phyloP scores from a whole-genome alignment of 2,113 vertebrate genomes.

The Regulus satrapa region DNA sequence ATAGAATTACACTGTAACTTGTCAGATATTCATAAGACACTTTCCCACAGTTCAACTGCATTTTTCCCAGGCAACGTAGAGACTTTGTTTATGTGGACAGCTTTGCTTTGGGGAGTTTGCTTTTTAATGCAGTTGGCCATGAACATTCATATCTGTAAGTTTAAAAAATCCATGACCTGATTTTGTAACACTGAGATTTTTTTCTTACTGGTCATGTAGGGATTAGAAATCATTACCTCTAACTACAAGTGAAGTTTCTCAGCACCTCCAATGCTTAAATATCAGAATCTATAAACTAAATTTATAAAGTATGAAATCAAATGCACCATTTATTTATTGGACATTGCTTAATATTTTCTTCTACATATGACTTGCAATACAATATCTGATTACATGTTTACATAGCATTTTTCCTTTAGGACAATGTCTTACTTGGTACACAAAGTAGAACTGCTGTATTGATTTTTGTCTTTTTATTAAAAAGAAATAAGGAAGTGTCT shows the following conservation, averaged over 20 bases:
- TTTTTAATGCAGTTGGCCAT: not conserved
- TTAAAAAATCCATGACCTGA: not conserved
- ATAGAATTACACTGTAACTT: not conserved
- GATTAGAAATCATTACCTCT: not conserved
- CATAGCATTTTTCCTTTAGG: not conserved
- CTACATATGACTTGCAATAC: not conserved
- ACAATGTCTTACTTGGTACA: not conserved
- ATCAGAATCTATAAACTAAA: accelerated
- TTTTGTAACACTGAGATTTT: not conserved
- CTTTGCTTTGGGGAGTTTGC: not conserved
- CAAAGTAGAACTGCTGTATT: not conserved
- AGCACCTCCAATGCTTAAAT: not conserved
- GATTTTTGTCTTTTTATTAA: not conserved
- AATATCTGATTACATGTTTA: not conserved
- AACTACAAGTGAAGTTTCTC: not conserved
- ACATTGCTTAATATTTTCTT: not conserved
- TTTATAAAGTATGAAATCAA: not conserved
- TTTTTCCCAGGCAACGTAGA: not conserved
- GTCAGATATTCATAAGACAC: not conserved
- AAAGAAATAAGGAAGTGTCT: not conserved
- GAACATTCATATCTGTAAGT: not conserved
- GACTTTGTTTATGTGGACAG: not conserved
- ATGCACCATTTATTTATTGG: not conserved
- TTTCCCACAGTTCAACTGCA: not conserved
- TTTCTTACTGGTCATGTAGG: not conserved